These are phyloP conservation scores for Capromys pilorides DNA, from an alignment of 2,797 vertebrate genomes.

Conservation along the genomic window DNA sequence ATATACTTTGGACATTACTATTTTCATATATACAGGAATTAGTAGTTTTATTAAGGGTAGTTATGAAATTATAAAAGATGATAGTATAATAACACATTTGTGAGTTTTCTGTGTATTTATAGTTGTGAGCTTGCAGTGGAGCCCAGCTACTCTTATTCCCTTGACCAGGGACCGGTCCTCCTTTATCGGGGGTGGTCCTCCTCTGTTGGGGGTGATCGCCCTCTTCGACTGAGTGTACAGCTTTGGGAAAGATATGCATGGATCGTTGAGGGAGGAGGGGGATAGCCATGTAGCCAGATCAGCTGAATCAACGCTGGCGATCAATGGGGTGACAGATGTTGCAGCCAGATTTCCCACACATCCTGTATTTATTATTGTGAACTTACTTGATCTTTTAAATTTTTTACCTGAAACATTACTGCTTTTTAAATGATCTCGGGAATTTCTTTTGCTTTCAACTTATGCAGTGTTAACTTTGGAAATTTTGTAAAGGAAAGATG, in stretches of 20 bases:
- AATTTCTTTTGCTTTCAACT: neutral
- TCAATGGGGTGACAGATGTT: no score
- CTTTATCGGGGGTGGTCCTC: no score
- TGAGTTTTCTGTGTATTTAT: constrained; percentile 14
- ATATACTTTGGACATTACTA: constrained; percentile 24
- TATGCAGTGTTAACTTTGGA: neutral
- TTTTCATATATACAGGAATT: neutral
- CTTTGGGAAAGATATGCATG: no score
- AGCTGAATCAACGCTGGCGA: no score
- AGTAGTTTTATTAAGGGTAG: constrained; percentile 30
- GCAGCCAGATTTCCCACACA: no score
- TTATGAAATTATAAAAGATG: constrained; percentile 33
- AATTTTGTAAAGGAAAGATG: neutral
- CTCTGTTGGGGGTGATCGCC: no score
- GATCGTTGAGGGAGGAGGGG: no score
- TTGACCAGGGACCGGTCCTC: no score
- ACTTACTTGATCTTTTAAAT: neutral
- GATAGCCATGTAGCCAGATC: no score
- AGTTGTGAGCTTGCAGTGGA: neutral
- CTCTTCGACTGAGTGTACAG: no score
- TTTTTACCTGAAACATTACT: constrained; percentile 26
- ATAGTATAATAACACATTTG: neutral
- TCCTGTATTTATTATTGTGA: constrained; percentile 33
- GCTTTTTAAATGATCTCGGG: constrained; percentile 38
- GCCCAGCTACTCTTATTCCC: no score